These are phyloP conservation scores for Heliocidaris erythrogramma DNA, from an alignment of 35 echinoderm and acorn worm genomes.

Conservation along the genomic window DNA sequence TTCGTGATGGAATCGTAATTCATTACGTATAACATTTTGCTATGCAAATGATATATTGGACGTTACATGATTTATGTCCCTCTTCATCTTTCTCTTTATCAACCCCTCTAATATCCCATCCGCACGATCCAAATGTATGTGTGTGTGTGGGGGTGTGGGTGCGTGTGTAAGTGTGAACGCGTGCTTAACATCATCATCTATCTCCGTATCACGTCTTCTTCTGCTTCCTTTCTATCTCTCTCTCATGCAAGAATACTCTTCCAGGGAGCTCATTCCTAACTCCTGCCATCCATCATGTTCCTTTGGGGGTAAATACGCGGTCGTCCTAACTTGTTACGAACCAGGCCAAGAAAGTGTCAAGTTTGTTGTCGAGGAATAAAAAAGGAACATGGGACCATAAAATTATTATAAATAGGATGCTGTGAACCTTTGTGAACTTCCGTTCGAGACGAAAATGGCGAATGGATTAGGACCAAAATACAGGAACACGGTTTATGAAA, in stretches of 20 bases:
- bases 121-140: too few species aligned
- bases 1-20: too few species aligned
- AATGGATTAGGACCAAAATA: not conserved
- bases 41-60: too few species aligned
- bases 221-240: too few species aligned
- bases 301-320: not conserved
- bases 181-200: too few species aligned
- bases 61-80: too few species aligned
- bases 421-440: constrained; percentile 28
- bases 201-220: too few species aligned
- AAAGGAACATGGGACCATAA: not conserved
- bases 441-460: constrained; percentile 21
- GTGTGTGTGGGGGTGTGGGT: too few species aligned
- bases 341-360: not conserved
- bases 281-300: not conserved
- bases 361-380: not conserved
- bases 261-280: not conserved
- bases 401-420: constrained; percentile 31
- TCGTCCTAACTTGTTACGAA: not conserved
- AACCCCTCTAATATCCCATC: too few species aligned
- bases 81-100: too few species aligned
- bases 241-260: not conserved
- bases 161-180: too few species aligned
- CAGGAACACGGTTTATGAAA: not conserved
- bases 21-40: too few species aligned